Evolutionary conservation across 1,140 invertebrate genomes (phyloP).

Genomic region (Lerema accius): DNA sequence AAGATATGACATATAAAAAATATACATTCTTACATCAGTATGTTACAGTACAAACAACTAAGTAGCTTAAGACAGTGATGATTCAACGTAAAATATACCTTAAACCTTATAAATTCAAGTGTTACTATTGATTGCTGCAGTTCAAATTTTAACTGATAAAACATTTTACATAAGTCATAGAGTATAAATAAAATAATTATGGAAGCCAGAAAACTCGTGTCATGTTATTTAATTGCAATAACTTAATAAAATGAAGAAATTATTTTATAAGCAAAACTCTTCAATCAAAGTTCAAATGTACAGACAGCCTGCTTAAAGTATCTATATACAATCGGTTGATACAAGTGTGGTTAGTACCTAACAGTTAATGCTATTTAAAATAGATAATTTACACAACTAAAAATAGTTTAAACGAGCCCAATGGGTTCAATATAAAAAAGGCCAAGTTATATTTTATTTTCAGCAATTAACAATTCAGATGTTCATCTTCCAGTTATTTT

Average conservation of each 20-base stretch:
- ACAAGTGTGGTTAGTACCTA: not conserved
- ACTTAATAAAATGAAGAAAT: not conserved
- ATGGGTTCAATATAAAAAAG: not conserved
- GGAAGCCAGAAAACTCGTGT: constrained; percentile 17
- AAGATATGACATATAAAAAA: constrained; percentile 39
- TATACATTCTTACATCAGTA: constrained; percentile 37
- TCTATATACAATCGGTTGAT: constrained; percentile 15
- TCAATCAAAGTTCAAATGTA: constrained; percentile 2
- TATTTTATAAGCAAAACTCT: constrained; percentile 1
- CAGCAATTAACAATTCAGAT: no score
- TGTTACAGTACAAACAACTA: constrained; percentile 30
- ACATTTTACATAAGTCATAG: not conserved
- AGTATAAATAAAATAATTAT: not conserved
- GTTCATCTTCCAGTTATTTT: no score
- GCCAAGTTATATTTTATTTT: no score
- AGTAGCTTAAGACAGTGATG: constrained; percentile 21
- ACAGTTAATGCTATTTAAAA: constrained; percentile 1
- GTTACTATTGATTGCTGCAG: constrained; percentile 16
- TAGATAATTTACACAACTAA: not conserved
- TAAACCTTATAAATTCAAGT: constrained; percentile 10
- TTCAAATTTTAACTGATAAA: constrained; percentile 4
- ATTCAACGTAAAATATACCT: constrained; percentile 25
- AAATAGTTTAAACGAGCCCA: no score
- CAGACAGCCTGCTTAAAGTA: not conserved
- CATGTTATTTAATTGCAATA: not conserved